Evolutionary conservation across 1,140 invertebrate species (phyloP).

Genomic region (Platyscapa corneri): DNA sequence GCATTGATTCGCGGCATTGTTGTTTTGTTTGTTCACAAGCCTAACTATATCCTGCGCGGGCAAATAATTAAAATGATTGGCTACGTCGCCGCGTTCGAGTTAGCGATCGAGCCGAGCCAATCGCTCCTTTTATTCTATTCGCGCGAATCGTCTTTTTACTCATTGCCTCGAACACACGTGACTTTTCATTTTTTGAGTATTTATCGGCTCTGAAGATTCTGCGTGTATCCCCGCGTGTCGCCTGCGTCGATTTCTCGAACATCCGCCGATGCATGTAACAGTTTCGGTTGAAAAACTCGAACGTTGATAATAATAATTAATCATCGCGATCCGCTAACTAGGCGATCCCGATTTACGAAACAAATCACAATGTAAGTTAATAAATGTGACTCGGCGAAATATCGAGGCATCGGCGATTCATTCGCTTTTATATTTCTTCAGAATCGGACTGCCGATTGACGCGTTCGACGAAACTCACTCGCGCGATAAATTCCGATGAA

Average conservation of each 20-base stretch:
- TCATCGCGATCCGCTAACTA: background rate
- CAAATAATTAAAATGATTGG: background rate
- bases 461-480: background rate
- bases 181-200: background rate
- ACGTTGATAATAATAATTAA: background rate
- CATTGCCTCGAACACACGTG: background rate
- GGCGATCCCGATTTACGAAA: background rate
- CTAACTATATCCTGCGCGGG: background rate
- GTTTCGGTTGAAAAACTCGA: background rate
- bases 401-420: background rate
- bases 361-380: background rate
- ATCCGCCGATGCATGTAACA: background rate
- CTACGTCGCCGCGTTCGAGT: background rate
- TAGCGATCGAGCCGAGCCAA: background rate
- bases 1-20: background rate
- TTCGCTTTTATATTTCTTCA: background rate
- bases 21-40: no score
- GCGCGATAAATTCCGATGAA: conserved; percentile 36
- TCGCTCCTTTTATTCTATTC: background rate
- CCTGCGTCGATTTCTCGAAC: background rate
- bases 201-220: background rate
- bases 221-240: no score
- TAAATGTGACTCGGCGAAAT: background rate
- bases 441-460: background rate
- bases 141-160: background rate